Conservation (phyloP, 2,113 vertebrate species). For the Pipa parva region DNA sequence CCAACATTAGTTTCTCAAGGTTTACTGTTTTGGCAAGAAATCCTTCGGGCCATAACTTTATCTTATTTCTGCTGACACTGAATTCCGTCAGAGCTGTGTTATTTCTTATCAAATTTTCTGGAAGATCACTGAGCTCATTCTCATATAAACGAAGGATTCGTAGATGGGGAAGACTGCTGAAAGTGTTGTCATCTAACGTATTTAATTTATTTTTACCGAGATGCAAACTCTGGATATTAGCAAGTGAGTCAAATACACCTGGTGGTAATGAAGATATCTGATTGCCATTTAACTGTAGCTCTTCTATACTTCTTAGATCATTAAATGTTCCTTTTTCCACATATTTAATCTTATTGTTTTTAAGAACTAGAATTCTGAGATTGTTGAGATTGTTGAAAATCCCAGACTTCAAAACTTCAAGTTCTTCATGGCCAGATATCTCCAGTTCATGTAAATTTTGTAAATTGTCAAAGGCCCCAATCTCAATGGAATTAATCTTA, state of each 20-base stretch:
- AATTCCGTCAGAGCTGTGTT: constrained; percentile 61
- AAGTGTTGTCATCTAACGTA: constrained; percentile 49
- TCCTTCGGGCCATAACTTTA: constrained; percentile 56
- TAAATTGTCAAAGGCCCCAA: constrained; percentile 69
- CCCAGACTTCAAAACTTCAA: constrained; percentile 56
- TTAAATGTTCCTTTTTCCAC: constrained; percentile 66
- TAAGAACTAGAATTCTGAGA: constrained; percentile 59
- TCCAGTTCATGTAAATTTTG: constrained; percentile 54
- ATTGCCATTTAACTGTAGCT: constrained; percentile 59
- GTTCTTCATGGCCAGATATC: constrained; percentile 51
- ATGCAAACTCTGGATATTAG: constrained; percentile 57
- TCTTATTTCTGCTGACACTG: constrained; percentile 55
- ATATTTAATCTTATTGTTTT: constrained; percentile 54
- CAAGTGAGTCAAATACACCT: constrained; percentile 64
- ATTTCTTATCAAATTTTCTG: constrained; percentile 59
- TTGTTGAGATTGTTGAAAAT: constrained; percentile 61
- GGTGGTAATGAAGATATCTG: constrained; percentile 63
- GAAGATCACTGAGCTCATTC: constrained; percentile 61
- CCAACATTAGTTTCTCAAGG: constrained; percentile 57
- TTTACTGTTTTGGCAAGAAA: constrained; percentile 62
- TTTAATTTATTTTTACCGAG: constrained; percentile 66
- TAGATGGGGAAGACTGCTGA: constrained; percentile 61
- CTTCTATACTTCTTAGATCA: constrained; percentile 50
- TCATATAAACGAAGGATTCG: constrained; percentile 62
- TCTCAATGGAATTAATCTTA: constrained; percentile 54